Evolutionary conservation across 2,113 vertebrate genomes (phyloP).

Genomic region (Ceyx margarethae): DNA sequence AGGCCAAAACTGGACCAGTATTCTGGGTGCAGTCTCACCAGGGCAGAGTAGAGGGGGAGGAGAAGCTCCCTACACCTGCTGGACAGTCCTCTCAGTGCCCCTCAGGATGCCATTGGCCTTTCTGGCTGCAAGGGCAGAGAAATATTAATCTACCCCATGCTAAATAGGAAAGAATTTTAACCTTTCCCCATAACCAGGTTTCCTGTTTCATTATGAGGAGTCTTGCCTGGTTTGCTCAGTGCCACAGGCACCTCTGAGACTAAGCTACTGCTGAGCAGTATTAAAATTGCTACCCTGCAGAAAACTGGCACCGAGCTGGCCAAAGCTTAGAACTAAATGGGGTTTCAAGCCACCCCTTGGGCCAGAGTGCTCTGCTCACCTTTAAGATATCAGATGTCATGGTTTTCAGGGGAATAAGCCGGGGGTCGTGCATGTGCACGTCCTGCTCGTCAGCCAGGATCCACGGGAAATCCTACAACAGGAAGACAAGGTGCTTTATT

Average conservation of each 20-base stretch:
- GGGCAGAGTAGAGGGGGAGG: too few relatives aligned
- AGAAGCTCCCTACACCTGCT: too few relatives aligned
- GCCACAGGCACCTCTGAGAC: not conserved
- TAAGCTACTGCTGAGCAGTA: not conserved
- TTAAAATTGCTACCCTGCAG: not conserved
- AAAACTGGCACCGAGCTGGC: not conserved
- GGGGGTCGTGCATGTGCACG: constrained; percentile 92
- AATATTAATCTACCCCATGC: too few relatives aligned
- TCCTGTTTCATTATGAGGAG: not conserved
- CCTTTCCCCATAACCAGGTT: not conserved
- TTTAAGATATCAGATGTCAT: constrained; percentile 98
- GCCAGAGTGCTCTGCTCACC: constrained; percentile 67
- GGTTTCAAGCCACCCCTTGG: not conserved
- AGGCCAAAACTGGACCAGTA: too few relatives aligned
- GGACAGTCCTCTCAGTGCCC: too few relatives aligned
- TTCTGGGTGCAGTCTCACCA: too few relatives aligned
- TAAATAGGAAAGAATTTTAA: not conserved
- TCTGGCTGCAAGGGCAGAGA: too few relatives aligned
- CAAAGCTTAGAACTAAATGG: not conserved
- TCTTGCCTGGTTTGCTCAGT: not conserved
- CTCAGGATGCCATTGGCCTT: too few relatives aligned
- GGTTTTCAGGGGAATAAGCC: constrained; percentile 93
- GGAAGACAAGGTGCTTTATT: not conserved
- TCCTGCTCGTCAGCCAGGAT: constrained; percentile 97
- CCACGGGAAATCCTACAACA: constrained; percentile 92